A percentile compares a stretch with the other conserved stretches of the same genome.
These are phyloP conservation scores for Rissa tridactyla DNA, from an alignment of 2,113 vertebrate species.

Conservation along the genomic window DNA sequence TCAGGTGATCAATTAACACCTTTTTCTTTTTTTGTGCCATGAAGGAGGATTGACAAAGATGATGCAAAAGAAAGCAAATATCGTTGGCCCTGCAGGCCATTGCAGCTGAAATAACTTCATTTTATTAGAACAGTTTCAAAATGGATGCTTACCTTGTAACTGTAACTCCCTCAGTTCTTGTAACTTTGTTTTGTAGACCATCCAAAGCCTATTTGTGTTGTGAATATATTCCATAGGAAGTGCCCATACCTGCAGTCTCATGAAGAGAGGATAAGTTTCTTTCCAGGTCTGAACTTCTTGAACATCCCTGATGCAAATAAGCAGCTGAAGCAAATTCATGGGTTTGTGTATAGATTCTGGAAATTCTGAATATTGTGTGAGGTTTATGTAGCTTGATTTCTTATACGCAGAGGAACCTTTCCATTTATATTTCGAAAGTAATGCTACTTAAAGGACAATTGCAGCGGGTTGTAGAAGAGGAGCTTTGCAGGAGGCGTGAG, in stretches of 20 bases:
- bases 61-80: constrained; percentile 38
- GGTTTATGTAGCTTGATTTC: not conserved
- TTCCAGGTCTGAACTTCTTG: not conserved
- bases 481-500: not conserved
- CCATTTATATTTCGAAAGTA: not conserved
- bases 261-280: not conserved
- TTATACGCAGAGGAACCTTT: not conserved
- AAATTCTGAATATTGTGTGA: not conserved
- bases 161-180: not conserved
- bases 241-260: not conserved
- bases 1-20: not conserved
- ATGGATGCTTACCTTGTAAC: constrained; percentile 27
- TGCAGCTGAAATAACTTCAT: constrained; percentile 54
- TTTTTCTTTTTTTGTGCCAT: not conserved
- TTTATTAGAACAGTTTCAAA: constrained; percentile 40
- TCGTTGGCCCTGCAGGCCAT: constrained; percentile 10
- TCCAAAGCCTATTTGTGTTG: not conserved
- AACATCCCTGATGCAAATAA: not conserved
- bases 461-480: not conserved
- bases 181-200: not conserved
- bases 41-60: not conserved
- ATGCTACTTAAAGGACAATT: not conserved
- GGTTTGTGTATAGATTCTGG: not conserved
- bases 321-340: not conserved
- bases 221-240: not conserved